phyloP scores from a whole-genome alignment of 2,113 vertebrate genomes.

The Tragelaphus buxtoni region DNA sequence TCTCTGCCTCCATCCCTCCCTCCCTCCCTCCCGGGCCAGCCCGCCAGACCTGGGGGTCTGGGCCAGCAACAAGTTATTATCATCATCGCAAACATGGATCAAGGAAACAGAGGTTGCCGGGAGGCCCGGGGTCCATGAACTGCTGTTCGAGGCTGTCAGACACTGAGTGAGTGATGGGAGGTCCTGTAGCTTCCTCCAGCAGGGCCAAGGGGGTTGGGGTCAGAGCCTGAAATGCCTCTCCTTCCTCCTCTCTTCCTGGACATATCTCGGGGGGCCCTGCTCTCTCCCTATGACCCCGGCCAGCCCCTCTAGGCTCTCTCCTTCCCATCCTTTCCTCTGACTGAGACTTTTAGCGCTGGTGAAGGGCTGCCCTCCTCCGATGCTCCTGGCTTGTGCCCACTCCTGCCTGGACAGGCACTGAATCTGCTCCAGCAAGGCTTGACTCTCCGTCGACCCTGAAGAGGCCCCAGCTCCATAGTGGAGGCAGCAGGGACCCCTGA shows the following conservation, averaged over 20 bases:
- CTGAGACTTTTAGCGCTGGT: background rate
- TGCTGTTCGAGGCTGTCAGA: background rate
- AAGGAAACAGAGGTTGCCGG: conserved; percentile 27
- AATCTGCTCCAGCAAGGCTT: background rate
- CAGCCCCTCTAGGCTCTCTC: background rate
- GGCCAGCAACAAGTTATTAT: conserved; percentile 22
- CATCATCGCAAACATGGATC: conserved; percentile 51
- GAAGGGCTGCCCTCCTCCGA: background rate
- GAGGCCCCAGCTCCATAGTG: background rate
- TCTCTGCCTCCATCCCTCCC: no score
- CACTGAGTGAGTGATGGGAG: conserved; percentile 60
- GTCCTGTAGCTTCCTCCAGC: background rate
- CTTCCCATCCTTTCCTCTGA: background rate
- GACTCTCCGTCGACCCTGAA: background rate
- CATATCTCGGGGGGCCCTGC: background rate
- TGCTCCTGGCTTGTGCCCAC: background rate
- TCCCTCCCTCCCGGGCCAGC: background rate
- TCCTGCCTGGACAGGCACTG: no score
- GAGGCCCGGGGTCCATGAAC: conserved; percentile 17
- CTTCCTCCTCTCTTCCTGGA: background rate
- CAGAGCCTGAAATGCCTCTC: background rate
- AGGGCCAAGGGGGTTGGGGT: background rate
- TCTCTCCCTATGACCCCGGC: background rate
- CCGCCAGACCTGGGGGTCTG: conserved; percentile 1
- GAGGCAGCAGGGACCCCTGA: background rate